Evolutionary conservation across 2,797 vertebrate species (phyloP), one percentile per base, ranked within the genome.

Genomic region (Gadopsis bispinosus): DNA sequence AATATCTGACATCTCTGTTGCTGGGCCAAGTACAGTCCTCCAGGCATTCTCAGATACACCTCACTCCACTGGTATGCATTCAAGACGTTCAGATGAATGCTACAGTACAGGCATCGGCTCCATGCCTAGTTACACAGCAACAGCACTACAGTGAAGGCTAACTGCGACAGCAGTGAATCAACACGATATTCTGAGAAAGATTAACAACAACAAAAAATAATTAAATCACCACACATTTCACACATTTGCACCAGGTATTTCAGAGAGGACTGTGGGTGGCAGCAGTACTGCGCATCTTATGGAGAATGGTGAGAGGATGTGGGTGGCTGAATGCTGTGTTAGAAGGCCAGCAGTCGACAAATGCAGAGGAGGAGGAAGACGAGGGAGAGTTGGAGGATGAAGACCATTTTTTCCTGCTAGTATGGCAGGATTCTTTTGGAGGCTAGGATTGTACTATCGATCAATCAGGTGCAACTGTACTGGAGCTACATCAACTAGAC

Each of bases 281-380:
- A 64, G 76, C 69, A 67, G 76, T 10, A 8, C 71, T 79, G 87
- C 64, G 73, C 71, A 66, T 86, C 79, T 82, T 74, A 72, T 73
- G 48, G 77, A 87, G 84, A 84, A 77, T 47, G 65, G 82, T 56
- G 80, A 81, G 87, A 83, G 78, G 58, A 85, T 78, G 92, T 94
- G 93, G 92, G 92, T 72, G 90, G 91, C 78, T 88, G 78, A 83
- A 87, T 78, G 83, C 67, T 65, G 83, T 68, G 81, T 79, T 91
- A 73, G 79, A 78, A 86, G 86, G 81, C 85, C 80, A 79, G 79
- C 79, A 86, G 79, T 74, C 60, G 78, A 85, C 88, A 72, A 73
- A 90, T 78, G 89, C 87, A 90, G 92, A 92, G 93, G 92, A 87
- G 92, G 92, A 93, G 85, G 91, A 92, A 70, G 91, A 93, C 2